A percentile compares a stretch with the other conserved stretches of the same genome.
These are phyloP conservation scores for Machaerirhynchus nigripectus DNA, from an alignment of 2,113 vertebrate species.

Conservation along the genomic window DNA sequence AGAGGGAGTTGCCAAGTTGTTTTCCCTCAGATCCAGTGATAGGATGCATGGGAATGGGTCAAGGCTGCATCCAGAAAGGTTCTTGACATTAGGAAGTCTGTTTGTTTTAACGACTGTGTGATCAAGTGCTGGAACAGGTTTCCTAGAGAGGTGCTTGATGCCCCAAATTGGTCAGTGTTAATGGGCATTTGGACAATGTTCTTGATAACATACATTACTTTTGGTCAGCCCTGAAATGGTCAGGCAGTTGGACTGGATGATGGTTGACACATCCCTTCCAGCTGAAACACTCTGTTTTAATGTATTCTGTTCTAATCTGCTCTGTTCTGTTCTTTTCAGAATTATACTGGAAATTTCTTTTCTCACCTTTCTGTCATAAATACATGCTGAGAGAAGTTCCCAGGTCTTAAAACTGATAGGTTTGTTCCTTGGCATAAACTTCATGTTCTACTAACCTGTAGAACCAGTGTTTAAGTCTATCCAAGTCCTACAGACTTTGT, in stretches of 20 bases:
- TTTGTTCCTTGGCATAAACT: neutral
- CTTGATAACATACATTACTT: neutral
- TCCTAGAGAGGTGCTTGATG: neutral
- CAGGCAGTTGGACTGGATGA: neutral
- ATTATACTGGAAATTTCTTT: neutral
- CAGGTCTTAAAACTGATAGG: neutral
- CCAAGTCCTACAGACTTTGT: neutral
- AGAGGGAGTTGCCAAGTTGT: neutral
- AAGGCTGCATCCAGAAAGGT: neutral
- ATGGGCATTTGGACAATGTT: neutral
- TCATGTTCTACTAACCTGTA: neutral
- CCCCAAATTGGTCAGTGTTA: neutral
- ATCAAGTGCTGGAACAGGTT: neutral
- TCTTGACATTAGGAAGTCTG: neutral
- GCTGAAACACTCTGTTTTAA: neutral
- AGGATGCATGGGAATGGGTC: accelerated
- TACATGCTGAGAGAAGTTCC: neutral
- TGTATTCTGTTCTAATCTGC: neutral
- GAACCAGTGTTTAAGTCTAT: neutral
- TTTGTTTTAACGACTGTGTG: neutral
- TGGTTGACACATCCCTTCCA: accelerated
- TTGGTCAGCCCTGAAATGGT: neutral
- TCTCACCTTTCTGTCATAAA: neutral
- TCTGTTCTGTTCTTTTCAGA: neutral
- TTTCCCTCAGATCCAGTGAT: too few species aligned